Base-by-base conservation (phyloP, 2,797 vertebrate genomes). In the Mus minutoides region DNA sequence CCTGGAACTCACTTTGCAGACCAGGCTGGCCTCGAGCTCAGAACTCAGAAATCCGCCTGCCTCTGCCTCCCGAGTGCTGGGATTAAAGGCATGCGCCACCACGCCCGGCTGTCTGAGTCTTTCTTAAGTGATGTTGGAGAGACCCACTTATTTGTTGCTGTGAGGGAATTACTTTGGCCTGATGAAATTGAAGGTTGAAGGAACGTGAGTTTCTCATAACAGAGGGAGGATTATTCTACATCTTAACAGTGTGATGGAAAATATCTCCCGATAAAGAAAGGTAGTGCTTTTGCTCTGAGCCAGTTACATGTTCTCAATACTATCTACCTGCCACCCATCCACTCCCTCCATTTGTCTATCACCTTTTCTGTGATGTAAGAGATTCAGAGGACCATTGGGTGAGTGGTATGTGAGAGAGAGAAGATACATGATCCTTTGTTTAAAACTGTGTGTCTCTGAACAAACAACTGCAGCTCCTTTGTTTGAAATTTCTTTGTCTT, bases 191-290 rank as follows among this genome's bases (percentile, higher is more conserved):
- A 78, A 83, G 13, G 3, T 11, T 46, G 12, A 46, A 14, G 49
- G 2, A 52, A n/a, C 78, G 40, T 34, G 31, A 84, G 40, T 73
- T 75, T 40, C 43, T 21, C 73, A 24, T 4, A 46, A 40, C 1
- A 92, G 64, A 88, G 43, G 17, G 54, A 88, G 9, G 3, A 17
- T 92, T 94, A 31, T 43, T 43, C 11, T 17, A 79, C 14, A 62
- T 89, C 21, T 22, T 73, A 21, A 88, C 12, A 14, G 1, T 26
- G 5, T 71, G 14, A 6, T 52, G 26, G 2, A 37, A 60, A 82
- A n/a, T 54, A 93, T 37, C 64, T 75, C 5, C 31, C 52, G n/a
- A 52, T 31, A 93, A 94, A 91, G 12, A 17, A 91, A 93, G 43
- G n/a, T 54, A 49, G 46, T 40, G 56, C 12, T 84, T 91, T 93